Base-by-base conservation (phyloP, 2,888 invertebrate genomes). In the Toxonevra muliebris region DNA sequence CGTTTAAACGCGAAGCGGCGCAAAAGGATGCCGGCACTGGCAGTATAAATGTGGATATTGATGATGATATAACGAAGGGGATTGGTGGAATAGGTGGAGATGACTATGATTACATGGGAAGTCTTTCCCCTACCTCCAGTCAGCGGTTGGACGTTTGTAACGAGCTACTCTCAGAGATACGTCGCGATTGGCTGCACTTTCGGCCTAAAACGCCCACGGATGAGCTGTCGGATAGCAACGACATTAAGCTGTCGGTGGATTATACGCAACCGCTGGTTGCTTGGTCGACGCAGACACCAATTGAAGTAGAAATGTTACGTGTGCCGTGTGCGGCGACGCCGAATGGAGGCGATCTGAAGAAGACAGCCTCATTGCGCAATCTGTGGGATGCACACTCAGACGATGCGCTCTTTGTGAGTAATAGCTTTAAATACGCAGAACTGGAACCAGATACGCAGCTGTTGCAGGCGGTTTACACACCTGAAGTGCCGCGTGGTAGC, bases 121-220 rank as follows among this genome's bases (percentile, higher is more conserved):
- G 82, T 7, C 65, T 82, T 20, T 81, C 82, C 42, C 82, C 83
- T 0, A 81, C 80, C 5, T 80, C 81, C 20, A 82, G 81, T 64
- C 82, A 82, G 60, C 80, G 82, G 8, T 65, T 81, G 62, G 83
- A 84, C 48, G 74, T 82, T 48, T 81, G 82, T 76, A 80, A 80
- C 66, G 84, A 85, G 66, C 69, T 85, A 69, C 72, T 85, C 54
- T 80, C 81, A 19, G 85, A 85, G 70, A 84, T 85, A 45, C 76
- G 78, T 1, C 79, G 82, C 3, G 83, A 85, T 73, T 86, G 86
- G 85, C 71, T 85, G 65, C 85, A 86, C 75, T 86, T 86, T 72
- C 81, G 84, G 8, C 85, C 85, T 15, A 84, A 83, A 73, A 85
- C 85, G 19, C 86, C 86, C 17, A 76, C 82, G 52, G 79, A 80